These are phyloP conservation scores for Herminia tarsipennalis DNA, from an alignment of 2,888 invertebrate genomes.

Conservation along the genomic window DNA sequence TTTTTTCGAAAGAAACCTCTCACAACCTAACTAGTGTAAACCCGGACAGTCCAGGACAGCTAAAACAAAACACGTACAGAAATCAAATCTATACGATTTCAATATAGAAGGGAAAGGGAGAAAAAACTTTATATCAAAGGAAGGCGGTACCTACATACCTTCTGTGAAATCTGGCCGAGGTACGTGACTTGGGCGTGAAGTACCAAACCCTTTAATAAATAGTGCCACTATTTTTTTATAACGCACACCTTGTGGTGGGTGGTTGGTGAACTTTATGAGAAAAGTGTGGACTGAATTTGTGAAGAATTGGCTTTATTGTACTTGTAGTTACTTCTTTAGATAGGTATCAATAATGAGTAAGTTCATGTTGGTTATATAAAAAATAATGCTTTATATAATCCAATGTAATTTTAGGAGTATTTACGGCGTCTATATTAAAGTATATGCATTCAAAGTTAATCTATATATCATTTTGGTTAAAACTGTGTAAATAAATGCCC, in stretches of 20 bases:
- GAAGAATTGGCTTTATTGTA: slow-evolving; percentile 41
- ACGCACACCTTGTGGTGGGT: slow-evolving; percentile 74
- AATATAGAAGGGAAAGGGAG: slow-evolving; percentile 65
- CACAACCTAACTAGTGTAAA: no score
- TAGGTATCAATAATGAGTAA: no score
- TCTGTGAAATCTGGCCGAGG: slow-evolving; percentile 72
- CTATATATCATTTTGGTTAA: no score
- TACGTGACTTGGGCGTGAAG: slow-evolving; percentile 68
- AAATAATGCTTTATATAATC: no score
- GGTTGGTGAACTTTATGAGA: slow-evolving; percentile 65
- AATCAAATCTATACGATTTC: slow-evolving; percentile 69
- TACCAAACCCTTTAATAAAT: slow-evolving; percentile 77
- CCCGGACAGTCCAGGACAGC: slow-evolving; percentile 4
- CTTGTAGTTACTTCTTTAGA: background rate
- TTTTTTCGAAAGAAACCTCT: no score
- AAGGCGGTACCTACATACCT: slow-evolving; percentile 54
- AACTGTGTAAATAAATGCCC: no score
- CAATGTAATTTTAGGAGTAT: no score
- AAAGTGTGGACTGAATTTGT: slow-evolving; percentile 69
- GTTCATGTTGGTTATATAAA: background rate
- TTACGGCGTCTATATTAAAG: no score
- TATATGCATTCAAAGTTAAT: no score
- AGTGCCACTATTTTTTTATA: slow-evolving; percentile 77
- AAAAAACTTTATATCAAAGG: slow-evolving; percentile 77
- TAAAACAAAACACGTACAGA: slow-evolving; percentile 44